Conservation (phyloP, 1,140 invertebrate genomes). For the Panagrolaimus sp. region DNA sequence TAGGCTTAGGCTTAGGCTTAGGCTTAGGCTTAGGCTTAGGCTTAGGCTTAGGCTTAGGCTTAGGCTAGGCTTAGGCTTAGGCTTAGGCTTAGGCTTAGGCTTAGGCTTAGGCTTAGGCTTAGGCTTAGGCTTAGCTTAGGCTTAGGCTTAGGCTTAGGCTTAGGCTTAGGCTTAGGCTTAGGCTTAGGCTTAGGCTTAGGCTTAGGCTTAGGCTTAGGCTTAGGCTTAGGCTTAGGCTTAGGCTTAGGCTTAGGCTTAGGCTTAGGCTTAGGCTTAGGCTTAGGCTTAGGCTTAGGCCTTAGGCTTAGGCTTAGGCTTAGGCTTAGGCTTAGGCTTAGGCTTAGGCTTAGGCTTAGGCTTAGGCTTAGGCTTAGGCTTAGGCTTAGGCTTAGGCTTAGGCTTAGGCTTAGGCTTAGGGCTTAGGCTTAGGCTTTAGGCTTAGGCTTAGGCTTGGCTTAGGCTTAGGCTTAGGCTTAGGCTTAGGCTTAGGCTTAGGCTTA, state of each 20-base stretch:
- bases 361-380: conserved; percentile 12
- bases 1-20: conserved; percentile 11
- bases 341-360: background rate
- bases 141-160: conserved; percentile 7
- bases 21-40: conserved; percentile 14
- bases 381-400: conserved; percentile 10
- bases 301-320: too few relatives aligned
- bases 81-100: conserved; percentile 7
- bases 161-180: conserved; percentile 13
- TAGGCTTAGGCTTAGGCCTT: background rate
- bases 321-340: too few relatives aligned
- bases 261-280: background rate
- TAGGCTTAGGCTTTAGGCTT: background rate
- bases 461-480: conserved; percentile 18
- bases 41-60: conserved; percentile 7
- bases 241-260: conserved; percentile 6
- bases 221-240: conserved; percentile 8
- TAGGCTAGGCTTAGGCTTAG: conserved; percentile 7
- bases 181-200: conserved; percentile 11
- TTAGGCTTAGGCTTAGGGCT: too few relatives aligned
- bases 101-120: conserved; percentile 8
- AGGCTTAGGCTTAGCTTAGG: conserved; percentile 7
- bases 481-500: conserved; percentile 18
- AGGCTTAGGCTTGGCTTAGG: background rate
- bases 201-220: conserved; percentile 7